Evolutionary conservation across 1,140 invertebrate species (phyloP), one percentile per base, ranked within the genome.

Genomic region (Sarcophaga bullata): DNA sequence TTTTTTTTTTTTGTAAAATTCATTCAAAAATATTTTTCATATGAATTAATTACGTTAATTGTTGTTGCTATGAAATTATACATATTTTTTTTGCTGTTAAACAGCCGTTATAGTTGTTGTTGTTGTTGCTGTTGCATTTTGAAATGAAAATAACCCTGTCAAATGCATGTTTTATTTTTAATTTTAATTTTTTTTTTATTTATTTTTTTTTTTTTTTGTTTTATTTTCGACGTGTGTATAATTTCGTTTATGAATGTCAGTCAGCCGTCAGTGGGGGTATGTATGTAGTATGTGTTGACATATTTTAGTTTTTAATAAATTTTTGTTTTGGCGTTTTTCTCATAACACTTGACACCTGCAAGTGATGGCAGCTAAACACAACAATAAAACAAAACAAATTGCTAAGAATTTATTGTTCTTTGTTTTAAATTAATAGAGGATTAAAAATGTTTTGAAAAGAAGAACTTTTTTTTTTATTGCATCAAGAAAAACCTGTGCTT

Each of bases 71-170:
- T 68, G 25, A 19, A 68, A 68, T 68, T 68, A 19, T 19, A 9
- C 19, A 19, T 19, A 8, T 68, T 68, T 68, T 9, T 68, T 7
- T 68, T 25, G 17, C 10, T 68, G 62, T 68, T 19, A 19, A 37
- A 37, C 25, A 37, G 4, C 4, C 25, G 25, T 37, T 37, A 37
- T 37, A 37, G 6, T 3, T 68, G 62, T 68, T 19, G 13, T 68
- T 68, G 62, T 68, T 68, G 6, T 6, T 8, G 17, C 17, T 19
- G 7, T 17, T 37, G 25, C 17, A 8, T 25, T 68, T 68, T 68
- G 17, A 68, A 68, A 17, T 68, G n/a, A 68, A 68, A 68, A 68
- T 25, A 68, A 68, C 62, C 62, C n/a, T 68, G 62, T 68, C 62
- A 68, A 68, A 68, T 68, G 17, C 62, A 68, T 17, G 6, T 37